Conservation (phyloP, 2,888 invertebrate species). For the Euplexia lucipara region DNA sequence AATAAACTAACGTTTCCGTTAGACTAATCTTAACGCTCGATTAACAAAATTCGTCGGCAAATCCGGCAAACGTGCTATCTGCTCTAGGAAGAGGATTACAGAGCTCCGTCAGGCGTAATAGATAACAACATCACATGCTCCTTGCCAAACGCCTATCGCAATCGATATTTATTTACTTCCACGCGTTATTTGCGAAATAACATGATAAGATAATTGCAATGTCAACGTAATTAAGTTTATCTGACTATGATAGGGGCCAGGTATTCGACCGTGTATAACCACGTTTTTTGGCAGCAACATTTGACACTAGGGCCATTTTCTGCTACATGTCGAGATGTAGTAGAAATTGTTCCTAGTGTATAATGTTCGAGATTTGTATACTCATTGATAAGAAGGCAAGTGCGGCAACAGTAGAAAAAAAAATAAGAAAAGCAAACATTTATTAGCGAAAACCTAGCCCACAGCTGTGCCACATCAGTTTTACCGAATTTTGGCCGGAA, state of each 20-base stretch:
- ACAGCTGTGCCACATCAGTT: too few relatives aligned
- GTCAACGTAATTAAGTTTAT: slow-evolving; percentile 57
- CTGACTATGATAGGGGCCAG: slow-evolving; percentile 35
- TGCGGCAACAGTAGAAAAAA: too few relatives aligned
- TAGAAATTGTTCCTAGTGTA: too few relatives aligned
- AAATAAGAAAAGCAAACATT: too few relatives aligned
- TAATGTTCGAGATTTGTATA: too few relatives aligned
- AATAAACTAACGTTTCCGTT: slow-evolving; percentile 66
- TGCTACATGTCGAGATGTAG: too few relatives aligned
- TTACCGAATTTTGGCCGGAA: too few relatives aligned
- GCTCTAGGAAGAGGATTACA: slow-evolving; percentile 80
- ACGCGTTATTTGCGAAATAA: slow-evolving; percentile 65
- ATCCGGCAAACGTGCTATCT: slow-evolving; percentile 79
- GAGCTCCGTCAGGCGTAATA: slow-evolving; percentile 74
- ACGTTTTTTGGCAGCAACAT: too few relatives aligned
- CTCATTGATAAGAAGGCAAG: too few relatives aligned
- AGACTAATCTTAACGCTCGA: slow-evolving; percentile 78
- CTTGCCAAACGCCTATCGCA: slow-evolving; percentile 66
- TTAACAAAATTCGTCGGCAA: slow-evolving; percentile 75
- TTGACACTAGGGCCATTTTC: too few relatives aligned
- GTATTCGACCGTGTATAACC: slow-evolving; percentile 11
- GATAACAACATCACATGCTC: slow-evolving; percentile 75
- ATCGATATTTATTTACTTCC: slow-evolving; percentile 68
- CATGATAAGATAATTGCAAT: slow-evolving; percentile 65
- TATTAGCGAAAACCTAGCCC: too few relatives aligned